Conservation (phyloP, 2,797 vertebrate genomes). For the Sebastes itinus region DNA sequence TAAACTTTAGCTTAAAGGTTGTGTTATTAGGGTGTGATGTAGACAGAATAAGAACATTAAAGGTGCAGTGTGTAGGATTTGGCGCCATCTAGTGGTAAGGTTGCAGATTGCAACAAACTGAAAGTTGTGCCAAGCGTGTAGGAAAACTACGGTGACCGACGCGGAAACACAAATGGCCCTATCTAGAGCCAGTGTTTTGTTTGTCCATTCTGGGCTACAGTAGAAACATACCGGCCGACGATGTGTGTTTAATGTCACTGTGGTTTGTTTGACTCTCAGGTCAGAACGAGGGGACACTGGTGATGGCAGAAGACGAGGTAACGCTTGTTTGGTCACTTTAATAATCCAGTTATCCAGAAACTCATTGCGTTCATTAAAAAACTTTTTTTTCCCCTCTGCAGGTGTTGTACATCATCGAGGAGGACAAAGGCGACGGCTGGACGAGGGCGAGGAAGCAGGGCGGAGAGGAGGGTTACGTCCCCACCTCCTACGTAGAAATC, state of each 20-base stretch:
- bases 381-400: not conserved
- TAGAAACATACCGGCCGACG: no score
- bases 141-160: no score
- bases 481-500: conserved; percentile 98
- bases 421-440: conserved; percentile 99
- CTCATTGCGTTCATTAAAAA: not conserved
- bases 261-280: conserved; percentile 78
- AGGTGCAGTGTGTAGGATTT: no score
- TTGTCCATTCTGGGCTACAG: no score
- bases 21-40: not conserved
- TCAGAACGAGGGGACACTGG: conserved; percentile 96
- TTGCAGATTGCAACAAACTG: no score
- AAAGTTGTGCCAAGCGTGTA: no score
- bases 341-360: not conserved
- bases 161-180: no score
- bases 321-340: not conserved
- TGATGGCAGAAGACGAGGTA: conserved; percentile 94
- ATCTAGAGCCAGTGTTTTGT: no score
- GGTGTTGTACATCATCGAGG: conserved; percentile 96
- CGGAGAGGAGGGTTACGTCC: conserved; percentile 97
- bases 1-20: fast-evolving
- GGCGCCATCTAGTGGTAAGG: no score
- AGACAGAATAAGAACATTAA: not conserved
- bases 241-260: not conserved
- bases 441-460: conserved; percentile 94